phyloP scores from a whole-genome alignment of 2,113 vertebrate species.

The Amazona vittata region DNA sequence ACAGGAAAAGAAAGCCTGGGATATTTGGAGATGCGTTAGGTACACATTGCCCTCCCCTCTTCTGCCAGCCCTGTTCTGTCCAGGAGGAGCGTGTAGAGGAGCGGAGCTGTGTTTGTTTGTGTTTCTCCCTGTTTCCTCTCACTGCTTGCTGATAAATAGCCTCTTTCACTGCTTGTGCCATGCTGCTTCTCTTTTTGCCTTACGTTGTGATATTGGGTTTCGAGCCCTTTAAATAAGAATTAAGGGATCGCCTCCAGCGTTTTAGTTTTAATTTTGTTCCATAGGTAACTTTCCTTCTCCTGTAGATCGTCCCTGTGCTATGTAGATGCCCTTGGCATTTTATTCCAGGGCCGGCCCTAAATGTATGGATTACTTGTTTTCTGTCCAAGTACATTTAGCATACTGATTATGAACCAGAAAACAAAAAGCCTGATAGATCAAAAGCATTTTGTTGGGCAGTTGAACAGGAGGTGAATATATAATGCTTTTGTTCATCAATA shows the following conservation, averaged over 20 bases:
- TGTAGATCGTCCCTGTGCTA: background rate
- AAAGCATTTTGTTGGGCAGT: conserved; percentile 80
- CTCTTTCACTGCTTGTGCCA: background rate
- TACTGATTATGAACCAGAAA: conserved; percentile 69
- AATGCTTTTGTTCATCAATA: conserved; percentile 94
- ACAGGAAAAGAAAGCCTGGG: background rate
- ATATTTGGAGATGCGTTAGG: background rate
- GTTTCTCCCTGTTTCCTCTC: background rate
- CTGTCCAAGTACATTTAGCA: conserved; percentile 60
- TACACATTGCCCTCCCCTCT: background rate
- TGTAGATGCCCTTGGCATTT: conserved; percentile 2
- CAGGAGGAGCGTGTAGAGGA: background rate
- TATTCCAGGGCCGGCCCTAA: background rate
- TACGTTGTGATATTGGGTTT: background rate
- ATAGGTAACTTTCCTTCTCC: background rate
- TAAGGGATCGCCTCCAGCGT: background rate
- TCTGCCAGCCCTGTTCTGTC: background rate
- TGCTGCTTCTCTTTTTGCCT: background rate
- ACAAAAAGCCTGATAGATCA: conserved; percentile 80
- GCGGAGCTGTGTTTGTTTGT: background rate
- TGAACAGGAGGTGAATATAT: conserved; percentile 91
- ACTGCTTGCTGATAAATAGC: background rate
- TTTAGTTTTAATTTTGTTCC: conserved; percentile 2
- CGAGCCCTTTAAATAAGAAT: background rate
- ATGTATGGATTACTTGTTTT: conserved; percentile 45